phyloP scores from a whole-genome alignment of 2,797 vertebrate species.

The Cetoscarus ocellatus region DNA sequence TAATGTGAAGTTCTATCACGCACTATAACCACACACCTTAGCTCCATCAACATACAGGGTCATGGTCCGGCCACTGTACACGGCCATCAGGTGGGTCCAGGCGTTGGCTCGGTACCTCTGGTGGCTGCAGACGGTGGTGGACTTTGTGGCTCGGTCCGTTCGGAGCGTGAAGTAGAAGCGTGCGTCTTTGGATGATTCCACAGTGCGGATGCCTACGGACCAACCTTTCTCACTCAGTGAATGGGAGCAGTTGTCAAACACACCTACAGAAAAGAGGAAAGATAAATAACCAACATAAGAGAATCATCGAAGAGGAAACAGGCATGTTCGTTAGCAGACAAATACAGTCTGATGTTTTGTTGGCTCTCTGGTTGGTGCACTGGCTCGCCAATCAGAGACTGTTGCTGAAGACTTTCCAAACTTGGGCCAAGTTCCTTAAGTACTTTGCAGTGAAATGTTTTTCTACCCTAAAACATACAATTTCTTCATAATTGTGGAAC shows the following conservation, averaged over 20 bases:
- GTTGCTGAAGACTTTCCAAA: too few relatives aligned
- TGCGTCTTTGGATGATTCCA: conserved; percentile 88
- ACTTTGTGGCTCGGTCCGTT: conserved; percentile 88
- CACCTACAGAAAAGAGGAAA: conserved; percentile 77
- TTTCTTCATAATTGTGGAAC: too few relatives aligned
- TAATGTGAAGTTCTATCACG: not conserved
- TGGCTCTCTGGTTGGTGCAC: too few relatives aligned
- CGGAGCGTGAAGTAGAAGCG: conserved; percentile 95
- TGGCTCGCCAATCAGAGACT: too few relatives aligned
- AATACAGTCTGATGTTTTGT: not conserved
- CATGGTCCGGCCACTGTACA: conserved; percentile 90
- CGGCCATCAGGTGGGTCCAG: conserved; percentile 93
- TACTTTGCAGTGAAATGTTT: too few relatives aligned
- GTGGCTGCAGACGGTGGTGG: conserved; percentile 86
- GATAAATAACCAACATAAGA: conserved; percentile 8
- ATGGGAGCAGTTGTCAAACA: conserved; percentile 97
- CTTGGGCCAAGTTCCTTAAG: too few relatives aligned
- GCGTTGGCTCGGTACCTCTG: conserved; percentile 84
- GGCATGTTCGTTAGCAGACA: not conserved
- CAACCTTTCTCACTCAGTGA: conserved; percentile 92
- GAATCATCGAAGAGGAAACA: conserved; percentile 1
- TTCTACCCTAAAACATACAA: too few relatives aligned
- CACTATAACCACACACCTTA: conserved; percentile 73
- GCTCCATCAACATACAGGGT: conserved; percentile 91
- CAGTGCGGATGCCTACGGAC: conserved; percentile 91